Base-by-base conservation (phyloP, 2,888 invertebrate genomes). In the Miltochrista miniata region DNA sequence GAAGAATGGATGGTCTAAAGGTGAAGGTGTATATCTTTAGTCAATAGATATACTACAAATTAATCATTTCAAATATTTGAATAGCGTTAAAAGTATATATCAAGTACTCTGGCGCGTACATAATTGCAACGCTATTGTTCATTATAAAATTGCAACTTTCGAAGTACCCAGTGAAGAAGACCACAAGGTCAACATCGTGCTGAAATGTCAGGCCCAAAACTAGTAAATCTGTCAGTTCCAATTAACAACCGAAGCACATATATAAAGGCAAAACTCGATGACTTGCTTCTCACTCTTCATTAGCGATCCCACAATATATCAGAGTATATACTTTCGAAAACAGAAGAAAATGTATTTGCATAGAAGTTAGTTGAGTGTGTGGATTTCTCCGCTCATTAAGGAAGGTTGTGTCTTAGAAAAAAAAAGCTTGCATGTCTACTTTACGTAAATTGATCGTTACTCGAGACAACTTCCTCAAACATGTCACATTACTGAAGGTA, bases 341-440 rank as follows among this genome's bases (percentile, higher is more conserved):
- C 77, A 76, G 78, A 84, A 82, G 83, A 85, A 85, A 87, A 83
- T 80, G 68, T 70, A 83, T 83, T 86, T 80, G 82, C 84, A 84
- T 86, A 87, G 80, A 81, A 79, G 82, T 81, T 81, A 75, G 79
- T 75, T 70, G 73, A 68, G 64, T 59, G 56, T 60, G 60, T 60
- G 61, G 66, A 77, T 88, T 89, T 89, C 87, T 82, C 81, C 75
- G 64, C 87, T 89, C 81, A 86, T 86, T 89, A 90, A 79, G 87
- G 83, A 81, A 83, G 79, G 75, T 79, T 80, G 81, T 52, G 66
- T 69, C 48, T 51, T 53, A 63, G 60, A 76, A 79, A 80, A 76
- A 81, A 77, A 75, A 70, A 67, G 56, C 61, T 45, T 47, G 39
- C 52, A 35, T 54, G 56, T 73, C 66, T 66, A 64, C 68, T 76